Base-by-base conservation (phyloP, 2,888 invertebrate species). In the Hemicrepidius hirtus region DNA sequence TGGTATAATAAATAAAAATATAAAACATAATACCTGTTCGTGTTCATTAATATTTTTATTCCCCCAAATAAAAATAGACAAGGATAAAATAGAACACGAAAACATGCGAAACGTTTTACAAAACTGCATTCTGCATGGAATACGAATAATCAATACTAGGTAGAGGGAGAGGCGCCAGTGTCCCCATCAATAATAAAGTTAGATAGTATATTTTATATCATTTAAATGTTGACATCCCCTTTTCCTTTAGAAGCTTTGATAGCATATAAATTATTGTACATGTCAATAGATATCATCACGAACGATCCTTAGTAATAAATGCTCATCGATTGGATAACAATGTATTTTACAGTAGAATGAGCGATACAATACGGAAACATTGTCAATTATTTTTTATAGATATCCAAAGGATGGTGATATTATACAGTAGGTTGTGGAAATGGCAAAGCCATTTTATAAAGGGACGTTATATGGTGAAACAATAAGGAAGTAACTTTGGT, bases 61-160 rank as follows among this genome's bases (percentile, higher is more conserved):
- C 12, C 5, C 21, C 21, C 21, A 4, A 4, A 49, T 49, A 20
- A 21, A 21, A 49, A 21, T 20, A 12, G 12, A 49, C 21, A 49
- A 12, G 5, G 49, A 10, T 7, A 21, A 49, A 49, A 10, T 49
- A 21, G 12, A 49, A 21, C 21, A 49, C 21, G 21, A 1, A 12
- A 49, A 49, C 49, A 49, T 20, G 46, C 46, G 18, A 46, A 20
- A 13, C 13, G 1, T 3, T 49, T 49, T 49, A 21, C 49, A 9
- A 20, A 49, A 49, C 49, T 49, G 49, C 49, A 49, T 49, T 21
- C 49, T 49, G 49, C 49, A 49, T 49, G 21, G 20, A 10, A 49
- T 20, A 21, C 9, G 10, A 49, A 21, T 21, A 10, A 49, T 49
- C 49, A 21, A 49, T 49, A 49, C 21, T 2, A 12, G 12, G 21